A percentile compares a stretch with the other conserved stretches of the same genome.
Conservation (phyloP, 2,797 vertebrate species). For the Coranthus polyacanthus region DNA sequence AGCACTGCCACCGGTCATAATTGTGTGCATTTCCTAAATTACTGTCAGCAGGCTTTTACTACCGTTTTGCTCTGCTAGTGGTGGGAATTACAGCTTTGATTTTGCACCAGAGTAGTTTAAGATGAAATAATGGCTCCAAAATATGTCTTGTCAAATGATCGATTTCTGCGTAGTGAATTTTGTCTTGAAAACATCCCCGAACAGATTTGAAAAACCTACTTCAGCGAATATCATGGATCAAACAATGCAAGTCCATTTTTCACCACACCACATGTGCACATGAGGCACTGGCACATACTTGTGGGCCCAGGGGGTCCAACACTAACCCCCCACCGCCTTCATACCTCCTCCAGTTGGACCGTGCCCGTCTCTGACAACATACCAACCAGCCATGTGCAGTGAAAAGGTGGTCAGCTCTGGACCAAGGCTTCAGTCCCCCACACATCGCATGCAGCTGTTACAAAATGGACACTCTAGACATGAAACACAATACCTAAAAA, state of each 20-base stretch:
- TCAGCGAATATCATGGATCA: constrained; percentile 32
- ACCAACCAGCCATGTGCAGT: constrained; percentile 39
- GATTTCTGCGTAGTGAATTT: background rate
- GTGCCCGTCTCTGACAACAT: constrained; percentile 54
- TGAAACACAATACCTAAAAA: constrained; percentile 74
- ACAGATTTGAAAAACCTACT: constrained; percentile 4
- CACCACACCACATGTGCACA: constrained; percentile 60
- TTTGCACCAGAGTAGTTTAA: background rate
- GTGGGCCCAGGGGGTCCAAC: constrained; percentile 54
- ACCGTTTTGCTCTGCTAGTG: constrained; percentile 29
- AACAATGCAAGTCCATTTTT: constrained; percentile 65
- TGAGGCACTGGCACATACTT: constrained; percentile 59
- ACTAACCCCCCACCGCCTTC: constrained; percentile 31
- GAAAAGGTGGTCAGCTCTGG: constrained; percentile 58
- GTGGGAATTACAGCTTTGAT: constrained; percentile 31
- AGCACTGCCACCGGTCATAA: constrained; percentile 61
- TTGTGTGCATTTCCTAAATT: constrained; percentile 56
- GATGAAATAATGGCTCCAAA: constrained; percentile 11
- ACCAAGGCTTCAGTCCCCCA: constrained; percentile 53
- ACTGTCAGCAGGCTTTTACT: constrained; percentile 46
- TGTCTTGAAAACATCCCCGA: constrained; percentile 20
- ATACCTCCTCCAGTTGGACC: constrained; percentile 56
- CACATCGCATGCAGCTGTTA: constrained; percentile 79
- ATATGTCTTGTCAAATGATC: constrained; percentile 8
- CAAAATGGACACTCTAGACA: constrained; percentile 70